Evolutionary conservation across 2,888 invertebrate species (phyloP), one percentile per base, ranked within the genome.

Genomic region (Dicyrtoma fusca): DNA sequence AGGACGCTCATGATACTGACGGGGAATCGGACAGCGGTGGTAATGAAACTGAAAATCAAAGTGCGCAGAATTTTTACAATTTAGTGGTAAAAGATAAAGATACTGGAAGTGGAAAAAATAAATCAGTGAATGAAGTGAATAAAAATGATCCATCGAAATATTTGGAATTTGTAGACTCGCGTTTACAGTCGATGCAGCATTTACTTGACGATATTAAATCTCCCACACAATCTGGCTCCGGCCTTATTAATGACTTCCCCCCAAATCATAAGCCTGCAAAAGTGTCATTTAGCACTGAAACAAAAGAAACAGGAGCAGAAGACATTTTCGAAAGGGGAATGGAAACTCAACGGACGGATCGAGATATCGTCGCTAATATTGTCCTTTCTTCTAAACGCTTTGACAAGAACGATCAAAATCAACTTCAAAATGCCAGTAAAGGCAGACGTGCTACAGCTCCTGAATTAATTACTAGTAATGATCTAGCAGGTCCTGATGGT

Each of bases 141-240:
- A 25, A 26, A 26, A n/a, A 34, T 19, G 21, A 19, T 63, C 23
- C 45, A 42, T 23, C 63, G 19, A 23, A 5, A 21, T 64, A 47
- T 19, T 25, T 68, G 6, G 42, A 68, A 59, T 55, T 59, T n/a
- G 68, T 55, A 8, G 68, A 68, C 19, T 68, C 25, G 21, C 44
- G 55, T 1, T 21, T 68, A 13, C 57, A 68, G 25, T 55, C 44
- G 1, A 23, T 59, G n/a, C 59, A 57, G 23, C 55, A 44, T 57
- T 57, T 68, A 45, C 14, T 68, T 2, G 57, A 26, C 13, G 23
- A 44, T 44, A 19, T 68, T 5, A 23, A 10, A 3, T 57, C 61
- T n/a, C n/a, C n/a, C n/a, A n/a, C n/a, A n/a, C n/a, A n/a, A n/a
- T n/a, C n/a, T n/a, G n/a, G n/a, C n/a, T n/a, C n/a, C n/a, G n/a